A percentile compares a stretch with the other conserved stretches of the same genome.
Conservation (phyloP, 2,888 invertebrate species). For the Drosophila atroscutellata region DNA sequence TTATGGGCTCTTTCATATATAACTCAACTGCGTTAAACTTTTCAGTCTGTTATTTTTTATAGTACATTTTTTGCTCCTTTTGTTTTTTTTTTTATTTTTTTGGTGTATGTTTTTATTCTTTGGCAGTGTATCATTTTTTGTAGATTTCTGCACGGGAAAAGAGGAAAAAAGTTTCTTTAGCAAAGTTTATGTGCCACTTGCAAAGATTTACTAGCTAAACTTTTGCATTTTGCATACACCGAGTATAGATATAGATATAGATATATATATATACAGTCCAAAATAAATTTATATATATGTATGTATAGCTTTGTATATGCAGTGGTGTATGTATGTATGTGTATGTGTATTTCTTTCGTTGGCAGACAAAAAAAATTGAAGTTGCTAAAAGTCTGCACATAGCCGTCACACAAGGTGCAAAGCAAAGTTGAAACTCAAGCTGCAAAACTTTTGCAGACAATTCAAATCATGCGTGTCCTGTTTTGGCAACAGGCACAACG, state of each 20-base stretch:
- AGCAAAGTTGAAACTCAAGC: slow-evolving; percentile 44
- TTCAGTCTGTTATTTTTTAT: slow-evolving; percentile 40
- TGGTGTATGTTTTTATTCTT: slow-evolving; percentile 43
- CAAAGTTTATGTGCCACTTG: slow-evolving; percentile 80
- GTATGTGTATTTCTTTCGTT: slow-evolving; percentile 14
- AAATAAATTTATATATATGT: slow-evolving; percentile 26
- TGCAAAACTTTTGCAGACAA: slow-evolving; percentile 62
- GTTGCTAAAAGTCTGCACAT: slow-evolving; percentile 53
- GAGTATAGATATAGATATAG: slow-evolving; percentile 28
- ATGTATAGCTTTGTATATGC: slow-evolving; percentile 2
- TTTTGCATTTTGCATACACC: slow-evolving; percentile 77
- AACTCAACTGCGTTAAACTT: slow-evolving; percentile 37
- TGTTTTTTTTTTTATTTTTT: slow-evolving; percentile 14
- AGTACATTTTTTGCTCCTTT: slow-evolving; percentile 26
- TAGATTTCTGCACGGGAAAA: slow-evolving; percentile 57
- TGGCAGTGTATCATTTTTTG: slow-evolving; percentile 75
- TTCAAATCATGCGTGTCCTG: slow-evolving; percentile 69
- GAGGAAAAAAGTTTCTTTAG: slow-evolving; percentile 69
- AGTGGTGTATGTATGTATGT: slow-evolving; percentile 9
- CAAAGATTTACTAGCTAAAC: slow-evolving; percentile 80
- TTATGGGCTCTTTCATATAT: slow-evolving; percentile 12
- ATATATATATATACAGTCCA: slow-evolving; percentile 10
- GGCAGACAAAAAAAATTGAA: slow-evolving; percentile 57
- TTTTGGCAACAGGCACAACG: slow-evolving; percentile 50
- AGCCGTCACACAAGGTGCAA: slow-evolving; percentile 73